Conservation (phyloP, 1,140 invertebrate genomes). For the Lasioglossum albipes region DNA sequence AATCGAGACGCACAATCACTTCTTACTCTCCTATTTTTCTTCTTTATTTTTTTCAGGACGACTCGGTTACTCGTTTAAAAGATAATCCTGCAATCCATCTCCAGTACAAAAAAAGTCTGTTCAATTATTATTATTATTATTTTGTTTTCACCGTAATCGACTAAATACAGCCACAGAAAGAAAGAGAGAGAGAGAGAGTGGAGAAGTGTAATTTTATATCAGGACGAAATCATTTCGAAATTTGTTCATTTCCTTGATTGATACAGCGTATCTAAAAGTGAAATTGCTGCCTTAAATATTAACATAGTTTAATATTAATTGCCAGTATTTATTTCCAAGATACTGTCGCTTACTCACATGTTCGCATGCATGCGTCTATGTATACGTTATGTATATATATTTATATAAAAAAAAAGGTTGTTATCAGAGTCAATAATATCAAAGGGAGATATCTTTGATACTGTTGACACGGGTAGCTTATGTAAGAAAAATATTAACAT, state of each 20-base stretch:
- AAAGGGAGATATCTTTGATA: slow-evolving; percentile 47
- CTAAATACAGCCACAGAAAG: slow-evolving; percentile 59
- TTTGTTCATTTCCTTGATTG: slow-evolving; percentile 50
- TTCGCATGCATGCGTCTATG: slow-evolving; percentile 17
- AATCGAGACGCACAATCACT: background rate
- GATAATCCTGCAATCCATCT: slow-evolving; percentile 50
- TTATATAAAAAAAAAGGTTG: slow-evolving; percentile 39
- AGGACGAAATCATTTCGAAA: slow-evolving; percentile 37
- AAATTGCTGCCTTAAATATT: slow-evolving; percentile 60
- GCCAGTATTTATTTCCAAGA: slow-evolving; percentile 37
- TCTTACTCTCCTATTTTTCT: background rate
- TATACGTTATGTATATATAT: slow-evolving; percentile 31
- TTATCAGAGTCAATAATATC: slow-evolving; percentile 45
- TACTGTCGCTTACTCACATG: slow-evolving; percentile 30
- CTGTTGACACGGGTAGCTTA: slow-evolving; percentile 29
- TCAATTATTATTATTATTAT: slow-evolving; percentile 33
- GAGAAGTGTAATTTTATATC: slow-evolving; percentile 37
- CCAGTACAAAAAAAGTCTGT: slow-evolving; percentile 38
- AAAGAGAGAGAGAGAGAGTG: slow-evolving; percentile 67
- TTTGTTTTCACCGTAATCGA: slow-evolving; percentile 25
- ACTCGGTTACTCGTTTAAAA: slow-evolving; percentile 17
- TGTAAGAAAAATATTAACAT: slow-evolving; percentile 62
- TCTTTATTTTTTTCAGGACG: background rate
- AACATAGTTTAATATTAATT: slow-evolving; percentile 55
- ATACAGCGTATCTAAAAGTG: slow-evolving; percentile 52